Base-by-base conservation (phyloP, 2,113 vertebrate species). In the Brachirus orientalis region DNA sequence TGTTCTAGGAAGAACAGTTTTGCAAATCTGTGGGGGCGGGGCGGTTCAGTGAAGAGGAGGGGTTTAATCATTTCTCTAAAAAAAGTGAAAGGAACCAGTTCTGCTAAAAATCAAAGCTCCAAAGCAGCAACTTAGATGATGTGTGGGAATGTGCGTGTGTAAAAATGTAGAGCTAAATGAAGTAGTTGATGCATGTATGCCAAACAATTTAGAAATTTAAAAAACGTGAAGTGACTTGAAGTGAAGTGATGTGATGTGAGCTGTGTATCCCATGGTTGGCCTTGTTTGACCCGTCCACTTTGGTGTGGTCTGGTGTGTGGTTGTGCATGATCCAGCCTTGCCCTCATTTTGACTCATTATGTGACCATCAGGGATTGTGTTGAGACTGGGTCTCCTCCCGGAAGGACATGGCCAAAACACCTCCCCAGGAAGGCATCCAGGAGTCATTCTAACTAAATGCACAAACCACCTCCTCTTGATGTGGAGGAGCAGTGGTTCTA, bases 21-120 rank as follows among this genome's bases (percentile, higher is more conserved):
- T 28, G 28, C 28, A 1, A 28, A 28, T 28, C 28, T 33, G 10
- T 33, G 36, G 16, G 38, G 35, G 57, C n/a, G 55, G 65, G 6
- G 10, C 10, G 50, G 13, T 36, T 0, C 18, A 7, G 62, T 36
- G 58, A 16, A 33, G 28, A 2, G 28, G 22, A 63, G 65, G 79
- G 58, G 67, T 12, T 65, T 79, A 69, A 87, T 87, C 84, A 81
- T 81, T 86, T 83, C 74, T 79, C 88, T 89, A 91, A 88, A 92
- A 90, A 92, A 90, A 92, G 88, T 22, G 28, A 87, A 74, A 74
- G 86, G 64, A 83, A 82, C 19, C 63, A 50, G 68, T 86, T 83
- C 87, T 90, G 88, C 87, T 89, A 86, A 92, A 90, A 90, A 86
- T 91, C 88, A 88, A 86, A 88, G 83, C 86, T 90, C 68, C 65